Conservation (phyloP, 2,113 vertebrate species). For the Aythya baeri region DNA sequence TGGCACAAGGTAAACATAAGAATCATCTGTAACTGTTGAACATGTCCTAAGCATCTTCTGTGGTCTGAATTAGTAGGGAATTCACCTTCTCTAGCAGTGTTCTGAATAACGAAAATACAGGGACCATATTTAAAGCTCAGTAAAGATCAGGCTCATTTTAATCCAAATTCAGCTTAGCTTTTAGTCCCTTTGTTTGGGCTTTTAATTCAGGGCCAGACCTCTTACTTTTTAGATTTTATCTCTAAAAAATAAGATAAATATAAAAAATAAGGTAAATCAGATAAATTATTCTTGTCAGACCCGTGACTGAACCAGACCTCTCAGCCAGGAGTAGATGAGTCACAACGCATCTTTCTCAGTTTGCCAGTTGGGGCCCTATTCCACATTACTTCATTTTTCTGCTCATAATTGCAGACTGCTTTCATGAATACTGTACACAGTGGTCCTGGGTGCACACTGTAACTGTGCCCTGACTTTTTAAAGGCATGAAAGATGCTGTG, state of each 20-base stretch:
- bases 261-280: neutral
- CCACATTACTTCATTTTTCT: neutral
- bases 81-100: neutral
- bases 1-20: neutral
- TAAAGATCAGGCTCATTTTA: neutral
- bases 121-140: neutral
- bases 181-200: neutral
- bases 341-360: neutral
- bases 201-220: neutral
- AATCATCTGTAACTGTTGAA: neutral
- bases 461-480: neutral
- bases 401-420: neutral
- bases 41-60: neutral
- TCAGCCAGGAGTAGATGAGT: neutral
- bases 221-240: neutral
- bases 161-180: neutral
- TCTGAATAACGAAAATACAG: neutral
- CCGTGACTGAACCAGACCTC: neutral
- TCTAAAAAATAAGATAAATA: no score
- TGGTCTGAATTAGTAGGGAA: neutral
- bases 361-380: neutral
- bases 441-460: fast-evolving
- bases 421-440: neutral
- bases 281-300: neutral
- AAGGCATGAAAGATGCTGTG: neutral